Evolutionary conservation across 2,797 vertebrate species (phyloP), one percentile per base, ranked within the genome.

Genomic region (Ceyx erithaca): DNA sequence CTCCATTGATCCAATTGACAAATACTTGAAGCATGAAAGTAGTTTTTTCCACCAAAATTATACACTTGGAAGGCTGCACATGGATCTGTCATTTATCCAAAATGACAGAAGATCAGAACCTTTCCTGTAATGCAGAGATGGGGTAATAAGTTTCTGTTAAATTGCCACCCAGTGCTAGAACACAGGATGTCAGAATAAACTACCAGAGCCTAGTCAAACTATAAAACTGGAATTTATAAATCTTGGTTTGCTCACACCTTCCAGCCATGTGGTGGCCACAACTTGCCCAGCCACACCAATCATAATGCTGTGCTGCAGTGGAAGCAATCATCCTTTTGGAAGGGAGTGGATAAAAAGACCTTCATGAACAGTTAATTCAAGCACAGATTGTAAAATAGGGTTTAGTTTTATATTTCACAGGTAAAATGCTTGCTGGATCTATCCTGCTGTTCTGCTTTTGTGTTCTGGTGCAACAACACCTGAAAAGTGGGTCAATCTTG

Each of bases 291-390:
- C 45, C 49, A 31, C 41, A 73, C 57, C 46, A 33, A 26, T 6
- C 21, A 28, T 9, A 76, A 45, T 30, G n/a, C 28, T 20, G 31
- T 55, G 17, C 26, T 3, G 2, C 0, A 1, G 28, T 23, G 37
- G 55, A 51, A 51, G 73, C 55, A 78, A 62, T 37, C 28, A 30
- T 7, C 15, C 31, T 35, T 33, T 64, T 49, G n/a, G 46, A 59
- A 66, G 48, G 51, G 9, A 15, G 4, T 14, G 12, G 43, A 72
- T 40, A 52, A 77, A 80, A 70, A 57, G 6, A 12, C 21, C 55
- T 69, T 58, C 62, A 41, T 9, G 30, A 46, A 35, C 43, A 79
- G 28, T 13, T 79, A 55, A 31, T 79, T 79, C 30, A 46, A 73
- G 49, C 43, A 41, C 1, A 35, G 55, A 17, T 22, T 52, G 57